Evolutionary conservation across 2,797 vertebrate genomes (phyloP), one percentile per base, ranked within the genome.

Genomic region (Myotis daubentonii): DNA sequence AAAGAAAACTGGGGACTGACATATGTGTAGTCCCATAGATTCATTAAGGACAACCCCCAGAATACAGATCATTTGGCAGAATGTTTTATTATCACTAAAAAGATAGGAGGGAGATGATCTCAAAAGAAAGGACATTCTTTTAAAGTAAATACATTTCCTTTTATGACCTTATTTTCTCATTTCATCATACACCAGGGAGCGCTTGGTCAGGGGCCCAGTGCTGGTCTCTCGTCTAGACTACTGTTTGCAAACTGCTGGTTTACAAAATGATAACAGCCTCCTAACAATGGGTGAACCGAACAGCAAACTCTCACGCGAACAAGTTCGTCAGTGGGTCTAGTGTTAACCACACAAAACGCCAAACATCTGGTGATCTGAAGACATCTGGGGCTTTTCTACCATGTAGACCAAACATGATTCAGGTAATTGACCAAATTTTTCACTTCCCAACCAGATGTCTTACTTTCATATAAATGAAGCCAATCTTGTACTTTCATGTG

Each of bases 391-490:
- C 71, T 95, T 96, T 95, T 95, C 71, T 70, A 74, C 85, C 87
- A 88, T 86, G 91, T 90, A 97, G 89, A 95, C 94, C 94, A 97
- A 97, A 97, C 93, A 96, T 44, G 93, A 96, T 90, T 95, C 93
- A 95, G 96, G 96, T 97, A 97, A 97, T 87, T 95, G 95, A 93
- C 87, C 81, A 87, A 83, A 95, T 71, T 95, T 95, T 95, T 96
- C 84, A 88, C 92, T 96, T 97, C 93, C 76, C 90, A 97, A 95
- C 93, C 97, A 97, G 96, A 96, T 96, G 96, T 96, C 68, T 92
- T 80, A 92, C 57, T 89, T 95, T 76, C 60, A 92, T 23, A 93
- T 81, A 94, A 91, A 96, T 86, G 87, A 95, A 96, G 83, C 62
- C 87, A 90, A 89, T 89, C 90, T 93, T 93, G 49, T 83, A 88